phyloP scores from a whole-genome alignment of 2,113 vertebrate genomes.

The Brienomyrus longianalis region DNA sequence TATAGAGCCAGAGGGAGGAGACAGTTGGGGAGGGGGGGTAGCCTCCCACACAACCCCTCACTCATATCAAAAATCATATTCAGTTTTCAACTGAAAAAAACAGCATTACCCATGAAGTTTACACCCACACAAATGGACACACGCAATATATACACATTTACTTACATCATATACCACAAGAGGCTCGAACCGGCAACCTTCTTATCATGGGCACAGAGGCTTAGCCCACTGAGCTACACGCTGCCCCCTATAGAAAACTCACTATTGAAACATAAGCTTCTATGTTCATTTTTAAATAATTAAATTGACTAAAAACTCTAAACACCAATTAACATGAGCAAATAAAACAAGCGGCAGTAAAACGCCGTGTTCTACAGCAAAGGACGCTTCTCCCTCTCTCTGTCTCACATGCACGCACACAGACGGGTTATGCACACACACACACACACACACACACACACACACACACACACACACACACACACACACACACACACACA shows the following conservation, averaged over 20 bases:
- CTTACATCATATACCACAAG: not conserved
- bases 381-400: not conserved
- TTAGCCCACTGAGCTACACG: not conserved
- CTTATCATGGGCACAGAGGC: not conserved
- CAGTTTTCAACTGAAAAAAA: not conserved
- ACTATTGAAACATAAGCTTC: not conserved
- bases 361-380: not conserved
- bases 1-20: not conserved
- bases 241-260: not conserved
- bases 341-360: not conserved
- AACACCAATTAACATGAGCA: not conserved
- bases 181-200: not conserved
- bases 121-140: too few species aligned
- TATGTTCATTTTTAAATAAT: not conserved
- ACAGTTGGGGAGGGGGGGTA: not conserved
- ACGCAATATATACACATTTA: not conserved
- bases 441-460: not conserved
- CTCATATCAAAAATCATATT: not conserved
- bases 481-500: too few species aligned
- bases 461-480: not conserved
- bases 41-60: not conserved
- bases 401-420: too few species aligned
- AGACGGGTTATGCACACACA: too few species aligned
- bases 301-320: not conserved
- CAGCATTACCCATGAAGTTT: too few species aligned